A percentile compares a stretch with the other conserved stretches of the same genome.
phyloP scores from a whole-genome alignment of 1,140 invertebrate species.

The Heterodera schachtii region DNA sequence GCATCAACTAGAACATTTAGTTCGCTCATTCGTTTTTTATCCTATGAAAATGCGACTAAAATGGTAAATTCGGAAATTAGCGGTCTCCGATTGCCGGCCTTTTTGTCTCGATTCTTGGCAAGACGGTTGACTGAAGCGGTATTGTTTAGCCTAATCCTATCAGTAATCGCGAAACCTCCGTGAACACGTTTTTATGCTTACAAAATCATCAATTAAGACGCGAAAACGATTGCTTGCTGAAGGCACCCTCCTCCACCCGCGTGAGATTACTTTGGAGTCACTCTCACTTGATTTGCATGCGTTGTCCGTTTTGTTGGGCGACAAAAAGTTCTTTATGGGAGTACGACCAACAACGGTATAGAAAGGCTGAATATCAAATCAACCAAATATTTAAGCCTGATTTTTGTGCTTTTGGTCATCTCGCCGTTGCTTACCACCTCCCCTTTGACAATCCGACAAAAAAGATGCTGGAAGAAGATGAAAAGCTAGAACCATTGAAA shows the following conservation, averaged over 20 bases:
- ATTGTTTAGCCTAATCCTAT: not conserved
- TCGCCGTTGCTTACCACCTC: conserved; percentile 49
- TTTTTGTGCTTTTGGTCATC: conserved; percentile 56
- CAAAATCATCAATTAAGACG: conserved; percentile 29
- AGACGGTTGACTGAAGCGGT: conserved; percentile 46
- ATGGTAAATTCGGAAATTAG: conserved; percentile 50
- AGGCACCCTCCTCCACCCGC: conserved; percentile 37
- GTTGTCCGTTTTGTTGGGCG: conserved; percentile 49
- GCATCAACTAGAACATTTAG: conserved; percentile 28
- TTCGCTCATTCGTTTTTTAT: conserved; percentile 45
- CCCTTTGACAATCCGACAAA: conserved; percentile 49
- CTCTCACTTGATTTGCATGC: conserved; percentile 47
- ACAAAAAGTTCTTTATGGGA: conserved; percentile 59
- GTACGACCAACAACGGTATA: conserved; percentile 49
- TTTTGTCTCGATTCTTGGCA: conserved; percentile 35
- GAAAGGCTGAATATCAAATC: too few relatives aligned
- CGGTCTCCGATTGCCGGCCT: conserved; percentile 37
- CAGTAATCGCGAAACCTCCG: too few relatives aligned
- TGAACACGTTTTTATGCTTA: too few relatives aligned
- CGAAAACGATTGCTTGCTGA: conserved; percentile 27
- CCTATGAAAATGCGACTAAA: conserved; percentile 49
- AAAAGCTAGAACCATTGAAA: conserved; percentile 34
- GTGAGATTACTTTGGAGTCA: conserved; percentile 53
- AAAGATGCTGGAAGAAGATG: conserved; percentile 49
- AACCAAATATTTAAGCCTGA: conserved; percentile 46